Percentiles rank a stretch among this genome's conserved stretches.
Conservation (phyloP, 2,888 invertebrate species). For the Aporophyla nigra region DNA sequence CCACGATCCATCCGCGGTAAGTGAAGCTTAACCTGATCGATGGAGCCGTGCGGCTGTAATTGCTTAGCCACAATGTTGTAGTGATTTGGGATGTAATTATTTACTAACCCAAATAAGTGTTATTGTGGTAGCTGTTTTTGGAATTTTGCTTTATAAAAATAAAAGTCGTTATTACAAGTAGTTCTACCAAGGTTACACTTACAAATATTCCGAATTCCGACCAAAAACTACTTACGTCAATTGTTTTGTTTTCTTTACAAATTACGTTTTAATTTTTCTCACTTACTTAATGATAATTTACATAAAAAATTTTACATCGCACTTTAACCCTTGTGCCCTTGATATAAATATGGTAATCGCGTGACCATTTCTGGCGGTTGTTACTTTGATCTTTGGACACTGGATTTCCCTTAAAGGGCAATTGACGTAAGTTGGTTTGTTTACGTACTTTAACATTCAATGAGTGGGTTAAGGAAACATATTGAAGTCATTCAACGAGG, state of each 20-base stretch:
- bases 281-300: neutral
- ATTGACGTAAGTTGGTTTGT: conserved; percentile 49
- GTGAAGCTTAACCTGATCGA: too few species aligned
- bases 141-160: neutral
- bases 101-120: neutral
- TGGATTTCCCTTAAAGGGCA: conserved; percentile 33
- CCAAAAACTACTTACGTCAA: conserved; percentile 5
- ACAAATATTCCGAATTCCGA: conserved; percentile 14
- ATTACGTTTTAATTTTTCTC: neutral
- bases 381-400: conserved; percentile 32
- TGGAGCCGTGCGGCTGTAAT: too few species aligned
- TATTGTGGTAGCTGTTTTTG: neutral
- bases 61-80: neutral
- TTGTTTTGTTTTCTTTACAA: neutral
- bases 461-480: conserved; percentile 33
- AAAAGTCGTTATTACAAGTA: neutral
- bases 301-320: neutral
- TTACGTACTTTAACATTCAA: conserved; percentile 18
- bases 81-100: neutral
- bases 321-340: neutral
- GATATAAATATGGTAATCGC: conserved; percentile 21
- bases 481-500: conserved; percentile 1
- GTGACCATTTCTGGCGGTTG: neutral
- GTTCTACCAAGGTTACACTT: conserved; percentile 4
- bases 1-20: too few species aligned